Conservation (phyloP, 1,140 invertebrate genomes). For the Zophobas morio region DNA sequence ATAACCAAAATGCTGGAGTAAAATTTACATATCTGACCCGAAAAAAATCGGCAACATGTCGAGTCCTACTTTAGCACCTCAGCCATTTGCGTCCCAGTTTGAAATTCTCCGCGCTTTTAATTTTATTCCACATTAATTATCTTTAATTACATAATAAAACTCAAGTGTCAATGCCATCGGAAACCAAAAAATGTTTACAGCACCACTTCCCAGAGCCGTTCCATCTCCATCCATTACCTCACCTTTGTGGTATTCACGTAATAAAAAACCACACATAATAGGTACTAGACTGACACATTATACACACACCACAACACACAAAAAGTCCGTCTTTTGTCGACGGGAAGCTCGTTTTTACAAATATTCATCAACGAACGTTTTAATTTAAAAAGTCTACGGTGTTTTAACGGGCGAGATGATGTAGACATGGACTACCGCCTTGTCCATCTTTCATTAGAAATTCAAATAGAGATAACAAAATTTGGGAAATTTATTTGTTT, state of each 20-base stretch:
- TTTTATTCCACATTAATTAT: not conserved
- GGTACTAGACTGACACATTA: constrained; percentile 26
- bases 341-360: not conserved
- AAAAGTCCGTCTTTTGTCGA: constrained; percentile 15
- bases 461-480: not conserved
- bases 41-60: not conserved
- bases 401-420: not conserved
- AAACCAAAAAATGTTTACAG: constrained; percentile 6
- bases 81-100: not conserved
- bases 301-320: constrained; percentile 8
- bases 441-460: not conserved
- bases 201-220: constrained; percentile 1
- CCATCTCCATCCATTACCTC: constrained; percentile 29
- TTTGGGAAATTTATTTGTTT: constrained; percentile 7
- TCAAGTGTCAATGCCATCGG: constrained; percentile 22
- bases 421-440: not conserved
- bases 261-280: constrained; percentile 34
- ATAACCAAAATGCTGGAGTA: too few relatives aligned
- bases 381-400: not conserved
- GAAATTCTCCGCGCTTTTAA: constrained; percentile 1
- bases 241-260: constrained; percentile 30
- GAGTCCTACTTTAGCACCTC: constrained; percentile 12
- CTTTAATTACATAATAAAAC: not conserved
- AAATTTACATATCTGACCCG: too few relatives aligned
- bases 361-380: not conserved